Conservation (phyloP, 35 echinoderm and acorn worm species). For the Acanthaster planci region DNA sequence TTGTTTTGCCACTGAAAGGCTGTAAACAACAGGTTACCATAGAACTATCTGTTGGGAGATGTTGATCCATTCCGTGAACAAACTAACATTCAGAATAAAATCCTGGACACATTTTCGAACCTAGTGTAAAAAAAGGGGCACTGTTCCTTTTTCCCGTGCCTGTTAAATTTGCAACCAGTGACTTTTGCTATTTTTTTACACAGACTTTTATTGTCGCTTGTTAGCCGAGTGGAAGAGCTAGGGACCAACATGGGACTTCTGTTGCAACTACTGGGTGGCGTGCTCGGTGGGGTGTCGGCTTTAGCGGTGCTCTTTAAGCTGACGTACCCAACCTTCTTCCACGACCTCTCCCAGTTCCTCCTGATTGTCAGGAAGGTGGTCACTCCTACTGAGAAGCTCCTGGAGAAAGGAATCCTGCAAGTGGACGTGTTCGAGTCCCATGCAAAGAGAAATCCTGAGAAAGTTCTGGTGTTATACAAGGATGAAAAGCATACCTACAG, state of each 20-base stretch:
- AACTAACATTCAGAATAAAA: too few relatives aligned
- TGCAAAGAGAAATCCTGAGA: neutral
- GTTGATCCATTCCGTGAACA: too few relatives aligned
- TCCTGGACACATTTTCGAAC: too few relatives aligned
- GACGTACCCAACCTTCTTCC: neutral
- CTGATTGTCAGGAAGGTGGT: neutral
- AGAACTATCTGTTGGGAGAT: too few relatives aligned
- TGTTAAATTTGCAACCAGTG: too few relatives aligned
- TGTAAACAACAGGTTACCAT: too few relatives aligned
- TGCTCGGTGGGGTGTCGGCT: neutral
- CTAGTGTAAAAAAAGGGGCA: too few relatives aligned
- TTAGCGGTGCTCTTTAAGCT: neutral
- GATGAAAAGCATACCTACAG: constrained; percentile 50
- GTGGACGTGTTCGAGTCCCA: constrained; percentile 1
- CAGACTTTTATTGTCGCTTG: too few relatives aligned
- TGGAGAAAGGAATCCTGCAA: neutral
- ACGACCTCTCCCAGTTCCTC: neutral
- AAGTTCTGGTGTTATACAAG: constrained; percentile 31
- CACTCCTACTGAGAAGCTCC: neutral
- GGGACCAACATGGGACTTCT: neutral
- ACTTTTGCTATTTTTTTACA: too few relatives aligned
- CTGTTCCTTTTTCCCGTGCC: too few relatives aligned
- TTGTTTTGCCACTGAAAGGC: too few relatives aligned
- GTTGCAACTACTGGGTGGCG: neutral
- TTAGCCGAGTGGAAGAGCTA: too few relatives aligned